Evolutionary conservation across 2,113 vertebrate genomes (phyloP), one percentile per base, ranked within the genome.

Genomic region (Ciconia stormi): DNA sequence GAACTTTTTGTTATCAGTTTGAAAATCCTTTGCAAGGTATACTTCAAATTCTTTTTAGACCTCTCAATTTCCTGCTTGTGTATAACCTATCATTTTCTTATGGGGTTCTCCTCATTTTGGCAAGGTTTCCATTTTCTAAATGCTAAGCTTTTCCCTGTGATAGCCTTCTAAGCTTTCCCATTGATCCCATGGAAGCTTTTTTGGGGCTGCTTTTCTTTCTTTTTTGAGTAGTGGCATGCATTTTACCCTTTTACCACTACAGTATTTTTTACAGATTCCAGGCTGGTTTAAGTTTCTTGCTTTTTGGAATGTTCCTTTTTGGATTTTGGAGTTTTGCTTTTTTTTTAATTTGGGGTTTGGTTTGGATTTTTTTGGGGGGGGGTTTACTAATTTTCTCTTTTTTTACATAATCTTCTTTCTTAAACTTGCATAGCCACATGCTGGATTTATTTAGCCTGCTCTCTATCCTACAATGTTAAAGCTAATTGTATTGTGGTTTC

Each of bases 21-120:
- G 42, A 81, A 83, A 66, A 81, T 62, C 7, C 34, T 84, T 89
- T 66, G 29, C 29, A 70, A 88, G 65, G 8, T 58, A 73, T 40
- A 87, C 81, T 89, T 95, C 79, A 91, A 87, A 89, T 87, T 89
- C 74, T 81, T 95, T 96, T 87, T 81, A 95, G 53, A 89, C 14
- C 15, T 89, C 59, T 89, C 55, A 34, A 78, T 91, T 81, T 87
- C 72, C 81, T 81, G 16, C 30, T 53, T 87, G 42, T 81, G 21
- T 83, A 59, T 63, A 90, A 93, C 25, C 34, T 73, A 38, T 23
- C 36, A 67, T 74, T 89, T 94, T 87, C 77, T 71, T 81, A 74
- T 3, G 5, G 13, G 9, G 12, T 91, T 87, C 50, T 74, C 32
- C 27, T 71, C 26, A 34, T 76, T 86, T 90, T 76, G 70, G 52